phyloP scores from a whole-genome alignment of 2,113 vertebrate genomes.

The Xiphorhynchus elegans region DNA sequence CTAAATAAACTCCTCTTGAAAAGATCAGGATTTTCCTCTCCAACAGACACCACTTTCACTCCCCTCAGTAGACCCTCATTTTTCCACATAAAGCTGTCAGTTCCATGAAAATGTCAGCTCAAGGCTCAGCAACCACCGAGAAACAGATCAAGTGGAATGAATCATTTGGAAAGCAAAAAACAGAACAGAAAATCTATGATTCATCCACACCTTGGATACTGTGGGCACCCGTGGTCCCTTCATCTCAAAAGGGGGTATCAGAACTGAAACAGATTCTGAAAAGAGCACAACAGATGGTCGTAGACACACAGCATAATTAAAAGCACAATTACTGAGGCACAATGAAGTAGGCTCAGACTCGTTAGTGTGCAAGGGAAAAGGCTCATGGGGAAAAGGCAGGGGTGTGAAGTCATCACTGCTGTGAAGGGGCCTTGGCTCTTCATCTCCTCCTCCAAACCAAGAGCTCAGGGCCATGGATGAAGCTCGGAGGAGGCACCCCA shows the following conservation, averaged over 20 bases:
- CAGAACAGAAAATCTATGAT: conserved; percentile 51
- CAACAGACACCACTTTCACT: not conserved
- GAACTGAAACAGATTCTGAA: conserved; percentile 52
- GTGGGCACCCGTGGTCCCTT: conserved; percentile 31
- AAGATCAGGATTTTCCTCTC: not conserved
- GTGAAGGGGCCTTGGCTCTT: not conserved
- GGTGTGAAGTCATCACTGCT: conserved; percentile 1
- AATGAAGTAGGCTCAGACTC: conserved; percentile 30
- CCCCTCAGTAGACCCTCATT: not conserved
- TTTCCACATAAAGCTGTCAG: conserved; percentile 27
- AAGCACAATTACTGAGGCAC: conserved; percentile 47
- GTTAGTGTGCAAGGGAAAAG: conserved; percentile 29
- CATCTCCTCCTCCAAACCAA: not conserved
- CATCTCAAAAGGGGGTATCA: conserved; percentile 55
- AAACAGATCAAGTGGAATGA: conserved; percentile 58
- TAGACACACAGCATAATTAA: conserved; percentile 51
- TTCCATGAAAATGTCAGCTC: conserved; percentile 48
- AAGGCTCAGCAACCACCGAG: conserved; percentile 8
- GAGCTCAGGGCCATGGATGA: not conserved
- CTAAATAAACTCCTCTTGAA: not conserved
- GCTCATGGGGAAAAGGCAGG: not conserved
- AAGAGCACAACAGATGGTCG: conserved; percentile 65
- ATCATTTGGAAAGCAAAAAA: conserved; percentile 28
- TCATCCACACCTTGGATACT: conserved; percentile 56
- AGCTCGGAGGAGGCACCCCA: not conserved